These are phyloP conservation scores for Pycnomerus fuliginosus DNA, from an alignment of 2,888 invertebrate genomes.

Conservation along the genomic window DNA sequence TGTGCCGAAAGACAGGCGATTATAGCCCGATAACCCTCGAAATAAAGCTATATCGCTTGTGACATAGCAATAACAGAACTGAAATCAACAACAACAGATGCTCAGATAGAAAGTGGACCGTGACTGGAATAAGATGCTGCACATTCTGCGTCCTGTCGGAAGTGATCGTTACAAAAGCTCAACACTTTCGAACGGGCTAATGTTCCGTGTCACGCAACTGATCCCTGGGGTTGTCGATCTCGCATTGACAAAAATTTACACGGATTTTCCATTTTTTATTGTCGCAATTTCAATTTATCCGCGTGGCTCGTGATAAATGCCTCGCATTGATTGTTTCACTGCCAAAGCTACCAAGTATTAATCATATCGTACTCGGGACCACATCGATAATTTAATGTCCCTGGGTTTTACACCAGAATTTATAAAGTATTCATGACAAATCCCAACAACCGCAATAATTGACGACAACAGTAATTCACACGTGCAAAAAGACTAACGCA, in stretches of 20 bases:
- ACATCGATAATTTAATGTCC: no score
- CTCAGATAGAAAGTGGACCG: constrained; percentile 35
- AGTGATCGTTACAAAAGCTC: constrained; percentile 23
- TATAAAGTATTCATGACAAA: no score
- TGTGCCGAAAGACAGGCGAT: constrained; percentile 36
- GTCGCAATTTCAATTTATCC: constrained; percentile 1
- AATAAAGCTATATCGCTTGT: constrained; percentile 35
- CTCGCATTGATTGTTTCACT: constrained; percentile 5
- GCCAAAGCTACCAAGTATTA: constrained; percentile 8
- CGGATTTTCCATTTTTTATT: not conserved
- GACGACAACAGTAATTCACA: no score
- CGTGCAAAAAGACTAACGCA: no score
- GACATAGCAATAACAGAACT: constrained; percentile 32
- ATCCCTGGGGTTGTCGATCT: no score
- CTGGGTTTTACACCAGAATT: no score
- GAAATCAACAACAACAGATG: constrained; percentile 33
- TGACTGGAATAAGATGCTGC: constrained; percentile 32
- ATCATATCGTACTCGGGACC: constrained; percentile 5
- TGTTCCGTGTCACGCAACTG: constrained; percentile 14
- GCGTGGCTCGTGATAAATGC: constrained; percentile 1
- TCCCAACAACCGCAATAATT: no score
- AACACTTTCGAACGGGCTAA: constrained; percentile 16
- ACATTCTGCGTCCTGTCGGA: constrained; percentile 25
- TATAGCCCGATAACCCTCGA: constrained; percentile 36
- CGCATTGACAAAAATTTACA: no score